Conservation (phyloP, 2,797 vertebrate genomes). For the Urosaurus nigricauda region DNA sequence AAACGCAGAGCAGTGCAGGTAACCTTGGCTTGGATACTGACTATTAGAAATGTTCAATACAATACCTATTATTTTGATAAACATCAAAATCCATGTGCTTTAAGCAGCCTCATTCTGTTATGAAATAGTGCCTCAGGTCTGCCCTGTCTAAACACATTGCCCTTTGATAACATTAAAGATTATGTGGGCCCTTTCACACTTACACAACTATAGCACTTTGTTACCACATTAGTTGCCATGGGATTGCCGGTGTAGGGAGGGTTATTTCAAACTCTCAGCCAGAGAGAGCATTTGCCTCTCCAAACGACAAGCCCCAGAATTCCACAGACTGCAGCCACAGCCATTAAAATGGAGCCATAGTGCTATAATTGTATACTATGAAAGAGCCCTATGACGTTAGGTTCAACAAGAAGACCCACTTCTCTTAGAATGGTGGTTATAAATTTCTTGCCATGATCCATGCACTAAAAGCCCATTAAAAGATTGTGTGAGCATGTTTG, state of each 20-base stretch:
- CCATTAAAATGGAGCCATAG: too few species aligned
- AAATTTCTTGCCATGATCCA: not conserved
- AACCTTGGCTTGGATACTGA: constrained; percentile 30
- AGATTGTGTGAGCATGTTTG: not conserved
- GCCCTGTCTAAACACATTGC: constrained; percentile 25
- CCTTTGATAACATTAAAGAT: not conserved
- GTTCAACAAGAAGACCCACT: not conserved
- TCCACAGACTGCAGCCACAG: too few species aligned
- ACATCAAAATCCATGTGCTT: rapidly evolving
- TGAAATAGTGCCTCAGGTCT: constrained; percentile 18
- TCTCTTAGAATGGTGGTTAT: not conserved
- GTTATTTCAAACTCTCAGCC: too few species aligned
- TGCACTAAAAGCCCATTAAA: not conserved
- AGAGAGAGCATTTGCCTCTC: too few species aligned
- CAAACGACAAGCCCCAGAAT: too few species aligned
- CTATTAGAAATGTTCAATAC: not conserved
- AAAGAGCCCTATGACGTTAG: too few species aligned
- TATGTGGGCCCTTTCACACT: not conserved
- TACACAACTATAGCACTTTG: not conserved
- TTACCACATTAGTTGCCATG: not conserved
- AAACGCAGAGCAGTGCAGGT: constrained; percentile 28
- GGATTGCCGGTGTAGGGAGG: too few species aligned
- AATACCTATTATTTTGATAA: constrained; percentile 35
- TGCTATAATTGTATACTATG: too few species aligned
- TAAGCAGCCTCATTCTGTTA: not conserved